Evolutionary conservation across 2,113 vertebrate species (phyloP), one percentile per base, ranked within the genome.

Genomic region (Rhynchomys soricoides): DNA sequence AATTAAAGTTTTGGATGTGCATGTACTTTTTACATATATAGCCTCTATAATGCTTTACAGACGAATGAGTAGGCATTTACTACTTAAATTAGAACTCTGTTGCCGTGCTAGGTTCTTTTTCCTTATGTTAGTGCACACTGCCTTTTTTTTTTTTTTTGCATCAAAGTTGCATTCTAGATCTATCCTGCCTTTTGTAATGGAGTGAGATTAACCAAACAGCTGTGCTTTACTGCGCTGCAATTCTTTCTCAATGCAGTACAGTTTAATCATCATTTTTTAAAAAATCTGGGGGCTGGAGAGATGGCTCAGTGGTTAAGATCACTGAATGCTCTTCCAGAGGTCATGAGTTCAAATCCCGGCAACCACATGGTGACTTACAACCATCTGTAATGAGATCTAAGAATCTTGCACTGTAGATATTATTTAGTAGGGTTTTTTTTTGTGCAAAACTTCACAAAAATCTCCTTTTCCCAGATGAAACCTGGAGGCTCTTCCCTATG

Each of bases 71-170:
- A 94, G 86, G 93, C 96, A 96, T 97, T 97, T 98, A 94, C 94
- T 94, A 37, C 92, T 96, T 96, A 97, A 97, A 96, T 98, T 97
- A 96, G 96, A 97, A 97, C 96, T 97, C 94, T 66, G 81, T 95
- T 96, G 89, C 89, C 89, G 90, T 74, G 83, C 96, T 90, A 97
- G 94, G 94, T 97, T 97, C 92, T 90, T 97, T 97, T 89, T 82
- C 62, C 62, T 95, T 88, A 90, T 48, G 37, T 97, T 83, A 93
- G 50, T 97, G 92, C 21, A 82, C 86, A 93, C 71, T 96, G 86
- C 95, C 15, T 96, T 74, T 92, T 62, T 79, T 13, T 59, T 31
- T 77, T 37, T 40, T 94, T 93, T 86, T n/a, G 87, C 86, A 96
- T 91, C 94, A 86, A 62, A 95, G 74, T 97, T 96, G n/a, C 50